Evolutionary conservation across 2,888 invertebrate species (phyloP).

Genomic region (Eristalis pertinax): DNA sequence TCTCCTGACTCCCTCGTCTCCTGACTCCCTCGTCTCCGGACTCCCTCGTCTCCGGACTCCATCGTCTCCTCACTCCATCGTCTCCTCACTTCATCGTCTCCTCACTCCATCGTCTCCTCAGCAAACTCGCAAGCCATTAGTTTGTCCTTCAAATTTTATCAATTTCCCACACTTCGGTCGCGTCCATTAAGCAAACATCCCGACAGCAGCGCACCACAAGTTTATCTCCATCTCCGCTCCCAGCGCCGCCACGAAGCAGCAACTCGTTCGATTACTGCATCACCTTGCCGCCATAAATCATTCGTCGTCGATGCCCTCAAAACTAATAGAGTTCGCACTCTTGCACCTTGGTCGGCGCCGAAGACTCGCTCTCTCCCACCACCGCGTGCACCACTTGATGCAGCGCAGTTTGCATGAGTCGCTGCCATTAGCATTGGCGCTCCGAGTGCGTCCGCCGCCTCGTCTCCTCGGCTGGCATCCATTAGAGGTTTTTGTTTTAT

Average conservation of each 20-base stretch:
- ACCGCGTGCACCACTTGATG: constrained; percentile 46
- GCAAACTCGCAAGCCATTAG: background rate
- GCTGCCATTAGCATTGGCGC: constrained; percentile 50
- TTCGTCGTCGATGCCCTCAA: constrained; percentile 60
- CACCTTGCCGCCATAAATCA: constrained; percentile 65
- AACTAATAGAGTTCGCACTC: constrained; percentile 71
- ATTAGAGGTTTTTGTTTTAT: constrained; percentile 56
- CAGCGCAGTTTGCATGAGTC: constrained; percentile 48
- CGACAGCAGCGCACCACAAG: constrained; percentile 32
- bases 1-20: too few relatives aligned
- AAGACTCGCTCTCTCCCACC: constrained; percentile 22
- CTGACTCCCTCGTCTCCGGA: too few relatives aligned
- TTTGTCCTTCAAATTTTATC: background rate
- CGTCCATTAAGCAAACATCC: constrained; percentile 12
- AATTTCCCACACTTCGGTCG: constrained; percentile 15
- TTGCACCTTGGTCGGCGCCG: constrained; percentile 54
- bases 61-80: too few relatives aligned
- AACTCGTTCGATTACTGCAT: constrained; percentile 48
- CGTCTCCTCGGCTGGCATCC: constrained; percentile 35
- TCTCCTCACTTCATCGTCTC: too few relatives aligned
- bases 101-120: too few relatives aligned
- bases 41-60: too few relatives aligned
- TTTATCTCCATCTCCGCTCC: constrained; percentile 43
- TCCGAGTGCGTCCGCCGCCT: constrained; percentile 39
- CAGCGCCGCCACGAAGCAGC: background rate